Base-by-base conservation (phyloP, 2,888 invertebrate genomes). In the Melieria picta region DNA sequence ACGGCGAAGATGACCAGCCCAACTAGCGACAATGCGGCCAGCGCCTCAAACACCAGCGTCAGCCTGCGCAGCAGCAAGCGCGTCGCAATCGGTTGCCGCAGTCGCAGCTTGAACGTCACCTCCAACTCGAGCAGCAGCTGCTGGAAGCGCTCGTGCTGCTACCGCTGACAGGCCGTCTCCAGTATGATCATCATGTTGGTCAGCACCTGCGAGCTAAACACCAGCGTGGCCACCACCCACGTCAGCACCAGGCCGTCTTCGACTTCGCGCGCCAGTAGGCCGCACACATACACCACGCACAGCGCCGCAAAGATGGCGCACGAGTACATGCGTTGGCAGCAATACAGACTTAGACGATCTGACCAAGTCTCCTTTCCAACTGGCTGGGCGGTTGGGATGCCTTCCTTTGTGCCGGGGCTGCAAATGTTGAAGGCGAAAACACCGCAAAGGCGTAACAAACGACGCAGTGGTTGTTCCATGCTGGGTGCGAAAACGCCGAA, bases 161-260 rank as follows among this genome's bases (percentile, higher is more conserved):
- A 42, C 1, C 71, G 69, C 56, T 72, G 74, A 7, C 61, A 52
- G 7, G 75, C 46, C 0, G 76, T 43, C 69, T 78, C 78, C 16
- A 65, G 65, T 57, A 78, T 48, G 3, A 78, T 75, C 4, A 75
- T 13, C 11, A 72, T 11, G 61, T 77, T 74, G 3, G 75, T 70
- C 7, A 71, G 10, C 11, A 72, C 55, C 71, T 77, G 78, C 1
- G 65, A 58, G 1, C 68, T 65, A 13, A 73, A 76, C 9, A 7
- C 71, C 67, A 61, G 42, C 63, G 43, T 4, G 4, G 66, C 66
- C 4, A 58, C 66, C 30, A 66, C n/a, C 66, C 66, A 66, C 13
- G 66, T 66, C 6, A 66, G 30, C 48, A 13, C 30, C 7, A 66
- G 48, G 1, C 66, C 58, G 43, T 66, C 4, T 16, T 58, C 43